Conservation (phyloP, 2,888 invertebrate genomes). For the Drymonia ruficornis region DNA sequence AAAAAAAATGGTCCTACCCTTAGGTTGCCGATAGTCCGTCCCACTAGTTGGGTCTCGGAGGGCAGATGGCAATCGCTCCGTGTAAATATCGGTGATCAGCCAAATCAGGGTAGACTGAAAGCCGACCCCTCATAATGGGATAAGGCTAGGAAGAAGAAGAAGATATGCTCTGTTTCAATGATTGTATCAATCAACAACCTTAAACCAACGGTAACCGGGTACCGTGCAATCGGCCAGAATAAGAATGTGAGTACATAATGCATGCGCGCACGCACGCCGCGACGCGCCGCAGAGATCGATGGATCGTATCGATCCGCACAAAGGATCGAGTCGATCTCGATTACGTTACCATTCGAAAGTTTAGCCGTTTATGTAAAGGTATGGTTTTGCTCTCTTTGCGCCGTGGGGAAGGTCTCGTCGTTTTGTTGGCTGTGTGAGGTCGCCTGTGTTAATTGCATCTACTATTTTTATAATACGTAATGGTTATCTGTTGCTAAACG, state of each 20-base stretch:
- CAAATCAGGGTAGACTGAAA: too few species aligned
- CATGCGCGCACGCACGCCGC: slow-evolving; percentile 77
- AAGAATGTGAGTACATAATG: slow-evolving; percentile 73
- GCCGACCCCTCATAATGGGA: too few species aligned
- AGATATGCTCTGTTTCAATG: not conserved
- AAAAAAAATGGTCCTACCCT: too few species aligned
- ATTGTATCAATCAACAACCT: not conserved
- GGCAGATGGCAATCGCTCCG: too few species aligned
- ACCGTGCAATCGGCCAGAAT: slow-evolving; percentile 43
- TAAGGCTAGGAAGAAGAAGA: too few species aligned
- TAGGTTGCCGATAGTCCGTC: too few species aligned
- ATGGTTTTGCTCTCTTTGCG: slow-evolving; percentile 50
- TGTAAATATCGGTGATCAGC: too few species aligned
- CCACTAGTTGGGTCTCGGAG: too few species aligned
- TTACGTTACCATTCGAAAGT: slow-evolving; percentile 70
- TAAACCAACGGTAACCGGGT: slow-evolving; percentile 7
- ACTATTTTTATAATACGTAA: slow-evolving; percentile 6
- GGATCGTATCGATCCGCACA: slow-evolving; percentile 78
- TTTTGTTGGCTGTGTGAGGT: slow-evolving; percentile 35
- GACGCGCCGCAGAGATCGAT: slow-evolving; percentile 72
- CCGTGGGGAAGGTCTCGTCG: slow-evolving; percentile 36
- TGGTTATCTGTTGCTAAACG: slow-evolving; percentile 20
- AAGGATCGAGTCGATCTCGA: slow-evolving; percentile 80
- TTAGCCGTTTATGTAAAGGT: slow-evolving; percentile 69
- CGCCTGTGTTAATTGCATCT: slow-evolving; percentile 17